These are phyloP conservation scores for Danio choprae DNA, from an alignment of 2,797 vertebrate genomes.

Conservation along the genomic window DNA sequence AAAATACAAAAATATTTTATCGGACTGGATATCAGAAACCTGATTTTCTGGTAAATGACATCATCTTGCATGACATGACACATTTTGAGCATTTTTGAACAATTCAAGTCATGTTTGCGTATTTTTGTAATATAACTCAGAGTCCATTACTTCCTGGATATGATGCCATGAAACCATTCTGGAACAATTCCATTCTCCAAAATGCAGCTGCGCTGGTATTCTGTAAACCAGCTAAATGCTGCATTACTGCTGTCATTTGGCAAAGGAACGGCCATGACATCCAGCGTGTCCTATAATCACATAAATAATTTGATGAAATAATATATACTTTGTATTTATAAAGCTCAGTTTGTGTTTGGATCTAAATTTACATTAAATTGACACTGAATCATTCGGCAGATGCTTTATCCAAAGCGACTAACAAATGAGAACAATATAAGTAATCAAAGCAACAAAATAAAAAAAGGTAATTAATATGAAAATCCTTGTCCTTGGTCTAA, in stretches of 20 bases:
- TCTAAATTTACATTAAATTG: no score
- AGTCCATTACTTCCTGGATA: slow-evolving; percentile 84
- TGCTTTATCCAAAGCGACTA: no score
- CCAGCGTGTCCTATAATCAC: background rate
- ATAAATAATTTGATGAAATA: background rate
- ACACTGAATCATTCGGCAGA: no score
- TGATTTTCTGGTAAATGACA: background rate
- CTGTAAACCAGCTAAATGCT: slow-evolving; percentile 75
- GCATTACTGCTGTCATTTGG: slow-evolving; percentile 52
- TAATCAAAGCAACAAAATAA: no score
- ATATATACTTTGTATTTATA: background rate
- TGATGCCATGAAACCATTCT: slow-evolving; percentile 86
- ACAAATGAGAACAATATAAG: no score
- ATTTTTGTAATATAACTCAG: background rate
- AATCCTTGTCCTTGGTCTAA: no score
- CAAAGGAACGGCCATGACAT: slow-evolving; percentile 66
- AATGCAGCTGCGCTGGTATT: slow-evolving; percentile 75
- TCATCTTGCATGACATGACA: background rate
- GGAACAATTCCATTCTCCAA: slow-evolving; percentile 72
- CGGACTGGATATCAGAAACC: background rate
- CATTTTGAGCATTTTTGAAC: background rate
- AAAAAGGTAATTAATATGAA: no score
- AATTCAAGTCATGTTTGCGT: background rate
- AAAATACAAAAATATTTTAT: slow-evolving; percentile 14
- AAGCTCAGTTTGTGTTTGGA: no score